Percentiles rank a stretch among this genome's conserved stretches.
Conservation (phyloP, 2,888 invertebrate genomes). For the Stratiomys singularior region DNA sequence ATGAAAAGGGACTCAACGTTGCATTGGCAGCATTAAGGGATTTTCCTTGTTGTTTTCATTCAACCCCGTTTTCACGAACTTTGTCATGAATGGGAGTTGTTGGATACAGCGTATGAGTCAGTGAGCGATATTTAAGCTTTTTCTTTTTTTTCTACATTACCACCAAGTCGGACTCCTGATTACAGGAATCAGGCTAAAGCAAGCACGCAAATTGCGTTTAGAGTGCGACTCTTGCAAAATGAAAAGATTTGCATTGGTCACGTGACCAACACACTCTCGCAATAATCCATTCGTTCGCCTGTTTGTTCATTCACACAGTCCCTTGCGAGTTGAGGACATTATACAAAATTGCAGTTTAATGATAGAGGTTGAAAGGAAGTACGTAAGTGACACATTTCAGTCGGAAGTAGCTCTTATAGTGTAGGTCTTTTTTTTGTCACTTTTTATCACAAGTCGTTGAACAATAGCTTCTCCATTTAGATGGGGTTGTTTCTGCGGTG, state of each 20-base stretch:
- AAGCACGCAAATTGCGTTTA: conserved; percentile 8
- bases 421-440: no score
- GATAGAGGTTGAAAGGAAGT: background rate
- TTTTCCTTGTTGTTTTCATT: conserved; percentile 4
- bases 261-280: background rate
- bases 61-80: background rate
- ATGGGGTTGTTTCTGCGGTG: no score
- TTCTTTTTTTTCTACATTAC: conserved; percentile 20
- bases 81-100: background rate
- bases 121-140: conserved; percentile 12
- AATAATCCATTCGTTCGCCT: no score
- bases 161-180: conserved; percentile 3
- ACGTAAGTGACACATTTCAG: no score
- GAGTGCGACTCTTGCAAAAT: background rate
- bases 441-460: no score
- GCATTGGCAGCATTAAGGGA: background rate
- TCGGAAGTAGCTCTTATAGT: no score
- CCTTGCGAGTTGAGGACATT: background rate
- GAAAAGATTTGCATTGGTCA: background rate
- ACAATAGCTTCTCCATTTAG: no score
- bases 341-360: background rate
- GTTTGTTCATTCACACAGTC: no score
- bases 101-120: conserved; percentile 4
- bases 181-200: background rate
- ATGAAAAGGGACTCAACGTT: background rate